phyloP scores from a whole-genome alignment of 35 echinoderm and acorn worm genomes.

The Nesometra sesokonis region DNA sequence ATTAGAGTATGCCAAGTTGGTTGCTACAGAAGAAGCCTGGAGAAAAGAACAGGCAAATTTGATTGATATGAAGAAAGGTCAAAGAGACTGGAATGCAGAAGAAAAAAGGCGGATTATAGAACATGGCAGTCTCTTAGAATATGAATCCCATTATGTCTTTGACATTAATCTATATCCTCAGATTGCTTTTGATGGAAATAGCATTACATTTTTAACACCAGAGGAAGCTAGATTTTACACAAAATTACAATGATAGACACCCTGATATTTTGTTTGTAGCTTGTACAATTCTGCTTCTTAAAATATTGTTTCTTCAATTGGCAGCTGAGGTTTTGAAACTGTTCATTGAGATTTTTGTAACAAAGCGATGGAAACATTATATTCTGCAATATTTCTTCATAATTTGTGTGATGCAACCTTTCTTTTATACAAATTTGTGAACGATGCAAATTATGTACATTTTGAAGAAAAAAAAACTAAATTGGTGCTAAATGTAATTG shows the following conservation, averaged over 20 bases:
- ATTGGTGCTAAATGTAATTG: not conserved
- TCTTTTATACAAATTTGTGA: not conserved
- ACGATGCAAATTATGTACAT: not conserved
- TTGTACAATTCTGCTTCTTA: too few species aligned
- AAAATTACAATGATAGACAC: not conserved
- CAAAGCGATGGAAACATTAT: not conserved
- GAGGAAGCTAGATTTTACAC: not conserved
- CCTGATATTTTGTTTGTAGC: not conserved
- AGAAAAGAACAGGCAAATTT: constrained; percentile 42
- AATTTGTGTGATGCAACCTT: not conserved
- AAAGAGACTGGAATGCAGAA: constrained; percentile 53
- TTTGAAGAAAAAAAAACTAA: not conserved
- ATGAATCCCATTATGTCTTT: constrained; percentile 53
- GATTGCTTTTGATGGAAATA: constrained; percentile 89
- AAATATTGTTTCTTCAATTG: not conserved
- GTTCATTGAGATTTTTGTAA: not conserved
- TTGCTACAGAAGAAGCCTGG: constrained; percentile 76
- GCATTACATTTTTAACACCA: constrained; percentile 40
- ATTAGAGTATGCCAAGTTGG: constrained; percentile 46
- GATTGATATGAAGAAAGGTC: constrained; percentile 44
- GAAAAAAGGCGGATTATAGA: constrained; percentile 48
- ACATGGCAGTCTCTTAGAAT: constrained; percentile 41
- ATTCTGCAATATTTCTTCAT: not conserved
- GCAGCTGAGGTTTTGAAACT: not conserved
- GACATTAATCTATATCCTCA: constrained; percentile 61